Evolutionary conservation across 2,797 vertebrate species (phyloP), one percentile per base, ranked within the genome.

Genomic region (Artibeus jamaicensis): DNA sequence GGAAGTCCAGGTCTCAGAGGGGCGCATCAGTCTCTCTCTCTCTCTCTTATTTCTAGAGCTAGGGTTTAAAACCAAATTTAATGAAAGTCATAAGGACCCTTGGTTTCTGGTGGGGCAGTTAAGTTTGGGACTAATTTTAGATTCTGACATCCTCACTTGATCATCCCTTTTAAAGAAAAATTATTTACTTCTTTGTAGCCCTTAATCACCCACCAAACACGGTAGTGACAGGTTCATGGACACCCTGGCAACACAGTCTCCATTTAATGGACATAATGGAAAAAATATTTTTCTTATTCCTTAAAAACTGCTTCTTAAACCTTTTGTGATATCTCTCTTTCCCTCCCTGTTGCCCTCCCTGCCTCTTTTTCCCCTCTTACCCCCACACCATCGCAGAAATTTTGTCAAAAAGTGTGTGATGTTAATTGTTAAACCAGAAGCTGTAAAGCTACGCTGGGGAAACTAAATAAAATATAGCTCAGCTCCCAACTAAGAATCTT

Each of bases 111-210:
- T 46, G 3, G 9, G 59, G 9, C 59, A 55, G 21, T 73, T 77
- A 29, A 62, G 24, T 67, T 81, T 71, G 68, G 50, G 5, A 48
- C 37, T 59, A 65, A 70, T 6, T 26, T 16, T 78, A 34, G 44
- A 55, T 96, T 82, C 74, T 77, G 34, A 53, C 87, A 44, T 37
- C 19, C 9, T 92, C 21, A 39, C 5, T 3, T 59, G 34, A 57
- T 86, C n/a, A 70, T 21, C 70, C 19, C 81, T 68, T 37, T 5
- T 96, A 46, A 65, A 94, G n/a, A 42, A 68, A 95, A 91, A 89
- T 53, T 22, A 83, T 39, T 26, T 24, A 19, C 6, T 76, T 88
- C 44, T 81, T 77, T 42, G 48, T 48, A 89, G 71, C 44, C 32
- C n/a, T 24, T 89, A 67, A 48, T 34, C 22, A 57, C 44, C 5